These are phyloP conservation scores for Epinephelus fuscoguttatus DNA, from an alignment of 2,113 vertebrate species.

Conservation along the genomic window DNA sequence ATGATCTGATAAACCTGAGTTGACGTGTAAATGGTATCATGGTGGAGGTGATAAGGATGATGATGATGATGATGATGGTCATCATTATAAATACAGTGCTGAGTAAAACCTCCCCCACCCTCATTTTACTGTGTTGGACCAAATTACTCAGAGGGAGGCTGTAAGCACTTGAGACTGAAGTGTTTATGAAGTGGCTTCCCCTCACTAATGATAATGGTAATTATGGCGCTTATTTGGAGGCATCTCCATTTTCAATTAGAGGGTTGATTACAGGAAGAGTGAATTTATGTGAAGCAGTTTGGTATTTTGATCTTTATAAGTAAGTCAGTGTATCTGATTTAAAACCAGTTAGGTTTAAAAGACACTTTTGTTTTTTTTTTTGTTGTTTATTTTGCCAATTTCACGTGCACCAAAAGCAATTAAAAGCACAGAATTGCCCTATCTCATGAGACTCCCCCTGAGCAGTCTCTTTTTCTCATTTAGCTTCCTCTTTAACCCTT, in stretches of 20 bases:
- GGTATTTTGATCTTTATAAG: slow-evolving; percentile 23
- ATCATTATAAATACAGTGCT: neutral
- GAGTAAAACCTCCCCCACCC: neutral
- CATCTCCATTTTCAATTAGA: slow-evolving; percentile 78
- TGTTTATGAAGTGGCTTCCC: slow-evolving; percentile 65
- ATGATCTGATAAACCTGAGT: neutral
- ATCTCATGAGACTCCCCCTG: too few species aligned
- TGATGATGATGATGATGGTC: slow-evolving; percentile 9
- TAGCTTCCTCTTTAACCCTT: too few species aligned
- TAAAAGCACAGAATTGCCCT: too few species aligned
- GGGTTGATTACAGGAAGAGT: slow-evolving; percentile 63
- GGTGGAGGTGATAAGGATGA: neutral
- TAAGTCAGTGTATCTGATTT: neutral
- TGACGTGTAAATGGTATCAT: neutral
- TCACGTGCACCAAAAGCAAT: too few species aligned
- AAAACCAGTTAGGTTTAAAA: neutral
- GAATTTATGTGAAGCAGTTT: slow-evolving; percentile 30
- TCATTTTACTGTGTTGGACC: slow-evolving; percentile 16
- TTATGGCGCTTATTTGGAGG: slow-evolving; percentile 66
- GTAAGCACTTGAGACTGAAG: slow-evolving; percentile 68
- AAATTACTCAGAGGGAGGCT: slow-evolving; percentile 58
- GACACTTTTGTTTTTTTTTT: neutral
- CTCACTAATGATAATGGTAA: slow-evolving; percentile 77
- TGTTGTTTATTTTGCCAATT: neutral
- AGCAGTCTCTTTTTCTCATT: too few species aligned